Evolutionary conservation across 2,888 invertebrate genomes (phyloP), one percentile per base, ranked within the genome.

Genomic region (Nipponacmea schrenckii): DNA sequence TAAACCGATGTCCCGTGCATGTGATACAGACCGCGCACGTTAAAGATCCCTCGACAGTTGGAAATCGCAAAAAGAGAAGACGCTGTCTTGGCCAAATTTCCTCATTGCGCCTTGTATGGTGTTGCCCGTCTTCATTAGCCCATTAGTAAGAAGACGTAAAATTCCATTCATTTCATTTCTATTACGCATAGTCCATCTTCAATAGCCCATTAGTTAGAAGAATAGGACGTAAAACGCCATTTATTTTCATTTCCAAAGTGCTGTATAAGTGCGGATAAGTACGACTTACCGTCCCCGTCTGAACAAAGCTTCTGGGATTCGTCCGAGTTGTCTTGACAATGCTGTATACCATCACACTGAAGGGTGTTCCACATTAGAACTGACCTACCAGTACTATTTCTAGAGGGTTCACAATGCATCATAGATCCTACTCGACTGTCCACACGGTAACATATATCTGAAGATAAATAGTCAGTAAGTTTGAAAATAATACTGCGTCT

Each of bases 361-460:
- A 69, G 50, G 46, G 72, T 69, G 26, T 67, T 71, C 79, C 79
- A 79, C 76, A 78, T 74, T 17, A 72, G 44, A 14, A 78, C 74
- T 17, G 69, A 50, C 39, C 10, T 5, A 8, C 39, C 39, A 12
- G 50, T 63, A 50, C 70, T 71, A 45, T 31, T 20, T 12, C 70
- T 68, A 24, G 69, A 71, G 27, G 79, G 78, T 64, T 74, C 70
- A 64, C 79, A 79, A 46, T 71, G 62, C 3, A 76, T 63, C n/a
- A 78, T 67, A 7, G 68, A 62, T 3, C 65, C 39, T 12, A 67
- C 27, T 15, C 65, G 70, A 15, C 74, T 75, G 17, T 72, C 67
- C 1, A 68, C 69, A 44, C 70, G 71, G 64, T 67, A 70, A 66
- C 79, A 79, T 39, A 78, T 74, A 67, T 79, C 79, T 79, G 66